Conservation (phyloP, 2,797 vertebrate genomes). For the Holocentrus rufus region DNA sequence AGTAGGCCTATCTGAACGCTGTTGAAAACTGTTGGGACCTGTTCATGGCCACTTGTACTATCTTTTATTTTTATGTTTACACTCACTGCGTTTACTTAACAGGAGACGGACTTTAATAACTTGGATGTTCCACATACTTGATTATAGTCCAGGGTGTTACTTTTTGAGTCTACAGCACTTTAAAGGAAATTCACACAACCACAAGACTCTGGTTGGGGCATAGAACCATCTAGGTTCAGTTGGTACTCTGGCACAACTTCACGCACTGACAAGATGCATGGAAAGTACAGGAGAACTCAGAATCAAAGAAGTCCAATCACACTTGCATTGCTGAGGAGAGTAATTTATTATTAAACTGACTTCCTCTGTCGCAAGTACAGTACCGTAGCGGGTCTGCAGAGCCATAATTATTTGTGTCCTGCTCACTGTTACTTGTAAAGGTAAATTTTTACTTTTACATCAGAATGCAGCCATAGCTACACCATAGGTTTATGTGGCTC, state of each 20-base stretch:
- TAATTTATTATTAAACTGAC: no score
- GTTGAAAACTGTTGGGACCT: not conserved
- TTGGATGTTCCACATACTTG: not conserved
- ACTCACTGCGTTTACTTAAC: slow-evolving; percentile 11
- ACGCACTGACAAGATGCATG: no score
- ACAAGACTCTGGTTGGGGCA: not conserved
- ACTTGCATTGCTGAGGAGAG: no score
- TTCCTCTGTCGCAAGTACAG: not conserved
- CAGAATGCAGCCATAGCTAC: no score
- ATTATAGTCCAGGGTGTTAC: not conserved
- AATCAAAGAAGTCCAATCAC: no score
- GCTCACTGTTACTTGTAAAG: no score
- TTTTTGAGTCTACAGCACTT: slow-evolving; percentile 9
- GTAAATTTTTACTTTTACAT: no score
- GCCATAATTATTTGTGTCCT: not conserved
- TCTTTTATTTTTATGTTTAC: not conserved
- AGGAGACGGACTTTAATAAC: not conserved
- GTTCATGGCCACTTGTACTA: not conserved
- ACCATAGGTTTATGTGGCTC: no score
- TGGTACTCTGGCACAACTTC: not conserved
- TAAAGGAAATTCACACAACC: slow-evolving; percentile 10
- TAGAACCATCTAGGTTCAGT: not conserved
- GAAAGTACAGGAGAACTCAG: no score
- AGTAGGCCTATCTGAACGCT: not conserved
- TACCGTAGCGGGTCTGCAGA: no score